Conservation (phyloP, 2,113 vertebrate genomes). For the Lepus europaeus region DNA sequence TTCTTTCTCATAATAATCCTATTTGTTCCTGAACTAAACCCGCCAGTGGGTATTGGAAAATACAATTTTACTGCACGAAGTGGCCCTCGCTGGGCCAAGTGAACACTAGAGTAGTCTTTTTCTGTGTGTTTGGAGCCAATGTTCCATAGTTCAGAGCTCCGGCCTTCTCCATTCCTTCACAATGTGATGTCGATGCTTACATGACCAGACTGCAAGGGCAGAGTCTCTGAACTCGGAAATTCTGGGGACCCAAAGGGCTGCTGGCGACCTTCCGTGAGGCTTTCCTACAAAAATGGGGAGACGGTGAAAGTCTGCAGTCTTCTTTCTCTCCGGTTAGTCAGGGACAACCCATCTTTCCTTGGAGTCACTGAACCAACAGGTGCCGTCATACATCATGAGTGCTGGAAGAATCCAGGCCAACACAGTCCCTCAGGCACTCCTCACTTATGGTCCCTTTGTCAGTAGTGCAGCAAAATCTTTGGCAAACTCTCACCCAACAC, state of each 20-base stretch:
- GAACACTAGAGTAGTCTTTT: neutral
- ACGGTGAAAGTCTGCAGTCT: no score
- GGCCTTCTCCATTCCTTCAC: neutral
- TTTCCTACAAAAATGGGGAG: no score
- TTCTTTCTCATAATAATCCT: neutral
- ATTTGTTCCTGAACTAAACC: neutral
- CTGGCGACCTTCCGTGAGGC: accelerated
- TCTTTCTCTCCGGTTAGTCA: no score
- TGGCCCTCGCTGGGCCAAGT: neutral
- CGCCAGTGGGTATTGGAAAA: neutral
- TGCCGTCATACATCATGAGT: accelerated
- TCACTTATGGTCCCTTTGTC: accelerated
- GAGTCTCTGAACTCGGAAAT: accelerated
- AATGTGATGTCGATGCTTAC: neutral
- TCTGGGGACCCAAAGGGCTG: neutral
- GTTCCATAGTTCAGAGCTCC: neutral
- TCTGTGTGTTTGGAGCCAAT: neutral
- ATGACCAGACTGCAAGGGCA: accelerated
- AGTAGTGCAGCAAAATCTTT: accelerated
- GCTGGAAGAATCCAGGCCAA: neutral
- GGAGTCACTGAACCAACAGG: neutral
- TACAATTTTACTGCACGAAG: neutral
- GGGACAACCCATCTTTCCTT: no score
- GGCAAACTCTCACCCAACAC: neutral
- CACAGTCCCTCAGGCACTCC: neutral